Evolutionary conservation across 2,888 invertebrate species (phyloP).

Genomic region (Cosmorhoe ocellata): DNA sequence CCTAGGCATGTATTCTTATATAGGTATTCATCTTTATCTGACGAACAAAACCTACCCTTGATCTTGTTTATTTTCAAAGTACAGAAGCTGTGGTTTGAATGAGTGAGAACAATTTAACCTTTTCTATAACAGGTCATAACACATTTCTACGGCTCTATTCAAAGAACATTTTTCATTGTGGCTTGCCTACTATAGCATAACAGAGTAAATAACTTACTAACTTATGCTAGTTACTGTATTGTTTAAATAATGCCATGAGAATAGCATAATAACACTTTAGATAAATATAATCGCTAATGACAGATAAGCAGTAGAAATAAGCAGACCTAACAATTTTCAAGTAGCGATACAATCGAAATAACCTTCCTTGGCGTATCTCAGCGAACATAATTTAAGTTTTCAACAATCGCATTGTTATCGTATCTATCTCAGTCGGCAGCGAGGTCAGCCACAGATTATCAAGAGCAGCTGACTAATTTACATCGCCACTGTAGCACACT

Average conservation of each 20-base stretch:
- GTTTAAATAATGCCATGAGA: slow-evolving; percentile 42
- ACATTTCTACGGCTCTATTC: slow-evolving; percentile 23
- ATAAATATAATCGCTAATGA: slow-evolving; percentile 40
- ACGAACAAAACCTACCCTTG: slow-evolving; percentile 19
- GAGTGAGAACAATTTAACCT: slow-evolving; percentile 28
- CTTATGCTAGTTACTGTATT: slow-evolving; percentile 32
- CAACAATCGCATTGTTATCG: slow-evolving; percentile 66
- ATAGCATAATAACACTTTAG: slow-evolving; percentile 41
- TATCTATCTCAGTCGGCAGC: slow-evolving; percentile 45
- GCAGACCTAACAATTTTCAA: slow-evolving; percentile 49
- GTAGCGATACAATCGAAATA: slow-evolving; percentile 52
- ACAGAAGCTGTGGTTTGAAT: slow-evolving; percentile 8
- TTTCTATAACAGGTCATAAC: slow-evolving; percentile 17
- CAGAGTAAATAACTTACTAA: slow-evolving; percentile 26
- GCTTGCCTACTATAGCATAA: slow-evolving; percentile 20
- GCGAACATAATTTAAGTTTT: slow-evolving; percentile 60
- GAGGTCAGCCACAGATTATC: slow-evolving; percentile 29
- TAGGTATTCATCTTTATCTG: too few species aligned
- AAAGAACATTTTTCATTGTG: slow-evolving; percentile 12
- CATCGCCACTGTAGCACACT: not conserved
- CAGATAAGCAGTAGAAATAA: slow-evolving; percentile 48
- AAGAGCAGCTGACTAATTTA: not conserved
- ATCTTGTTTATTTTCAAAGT: slow-evolving; percentile 24
- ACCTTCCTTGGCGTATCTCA: slow-evolving; percentile 55
- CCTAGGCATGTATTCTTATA: too few species aligned